phyloP scores from a whole-genome alignment of 2,797 vertebrate species.

The Petrocephalus sullivani region DNA sequence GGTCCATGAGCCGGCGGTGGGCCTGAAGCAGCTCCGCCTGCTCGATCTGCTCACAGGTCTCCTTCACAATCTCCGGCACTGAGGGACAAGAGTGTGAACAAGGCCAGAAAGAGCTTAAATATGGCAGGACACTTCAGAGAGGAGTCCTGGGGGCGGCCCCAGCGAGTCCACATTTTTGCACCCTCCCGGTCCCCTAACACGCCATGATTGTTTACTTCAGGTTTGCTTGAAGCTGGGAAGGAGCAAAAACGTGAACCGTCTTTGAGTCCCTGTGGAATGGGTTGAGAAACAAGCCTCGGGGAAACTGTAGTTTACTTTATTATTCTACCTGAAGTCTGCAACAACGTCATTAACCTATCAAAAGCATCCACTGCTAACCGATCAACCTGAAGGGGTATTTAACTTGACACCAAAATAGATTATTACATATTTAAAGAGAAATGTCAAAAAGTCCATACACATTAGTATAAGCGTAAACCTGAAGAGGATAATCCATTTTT shows the following conservation, averaged over 20 bases:
- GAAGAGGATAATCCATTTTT: neutral
- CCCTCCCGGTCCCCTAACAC: neutral
- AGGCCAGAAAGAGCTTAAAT: neutral
- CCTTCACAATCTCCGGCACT: constrained; percentile 91
- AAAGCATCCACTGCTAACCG: neutral
- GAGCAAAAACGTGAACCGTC: neutral
- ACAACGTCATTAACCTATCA: neutral
- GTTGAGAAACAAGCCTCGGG: neutral
- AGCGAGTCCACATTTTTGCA: neutral
- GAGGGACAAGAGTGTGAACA: neutral
- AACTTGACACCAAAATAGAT: neutral
- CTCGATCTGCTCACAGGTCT: constrained; percentile 84
- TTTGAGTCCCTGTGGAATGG: neutral
- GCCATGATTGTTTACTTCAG: neutral
- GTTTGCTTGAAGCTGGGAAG: neutral
- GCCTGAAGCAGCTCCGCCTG: constrained; percentile 82
- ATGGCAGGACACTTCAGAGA: neutral
- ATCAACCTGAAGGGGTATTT: neutral
- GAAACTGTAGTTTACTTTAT: neutral
- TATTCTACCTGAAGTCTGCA: neutral
- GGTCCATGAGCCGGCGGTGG: constrained; percentile 89
- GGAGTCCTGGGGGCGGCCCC: neutral
- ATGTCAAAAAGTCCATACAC: neutral
- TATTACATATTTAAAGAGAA: neutral
- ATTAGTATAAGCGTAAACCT: neutral